phyloP scores from a whole-genome alignment of 2,888 invertebrate genomes.

The Saturnia japonica region DNA sequence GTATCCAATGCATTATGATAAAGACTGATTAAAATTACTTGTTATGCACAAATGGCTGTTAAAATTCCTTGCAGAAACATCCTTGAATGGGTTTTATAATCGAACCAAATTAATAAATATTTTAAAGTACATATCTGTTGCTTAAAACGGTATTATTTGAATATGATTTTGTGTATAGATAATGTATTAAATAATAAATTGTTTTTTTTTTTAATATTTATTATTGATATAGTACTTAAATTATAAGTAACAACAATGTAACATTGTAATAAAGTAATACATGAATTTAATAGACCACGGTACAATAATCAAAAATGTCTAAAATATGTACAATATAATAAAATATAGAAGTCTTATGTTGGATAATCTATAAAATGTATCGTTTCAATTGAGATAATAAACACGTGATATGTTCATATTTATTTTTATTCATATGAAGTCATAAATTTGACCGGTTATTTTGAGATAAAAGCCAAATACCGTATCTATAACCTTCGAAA shows the following conservation, averaged over 20 bases:
- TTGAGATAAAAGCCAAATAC: not conserved
- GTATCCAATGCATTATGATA: not conserved
- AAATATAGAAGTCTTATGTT: not conserved
- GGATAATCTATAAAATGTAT: not conserved
- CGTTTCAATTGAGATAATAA: not conserved
- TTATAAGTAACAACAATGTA: not conserved
- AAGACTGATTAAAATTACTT: not conserved
- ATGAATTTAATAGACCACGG: not conserved
- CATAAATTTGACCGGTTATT: not conserved
- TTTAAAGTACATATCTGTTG: too few relatives aligned
- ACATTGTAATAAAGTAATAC: not conserved
- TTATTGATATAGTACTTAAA: not conserved
- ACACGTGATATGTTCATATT: not conserved
- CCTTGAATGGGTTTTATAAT: too few relatives aligned
- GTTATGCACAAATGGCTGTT: not conserved
- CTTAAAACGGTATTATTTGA: too few relatives aligned
- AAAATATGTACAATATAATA: too few relatives aligned
- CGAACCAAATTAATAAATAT: too few relatives aligned
- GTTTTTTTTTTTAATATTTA: too few relatives aligned
- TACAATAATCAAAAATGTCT: not conserved
- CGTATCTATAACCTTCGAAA: not conserved
- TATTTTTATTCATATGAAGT: not conserved
- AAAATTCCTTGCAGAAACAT: too few relatives aligned
- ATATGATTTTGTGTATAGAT: not conserved
- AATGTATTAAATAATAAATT: too few relatives aligned